phyloP scores from a whole-genome alignment of 2,797 vertebrate genomes.

The Danio jaintianensis region DNA sequence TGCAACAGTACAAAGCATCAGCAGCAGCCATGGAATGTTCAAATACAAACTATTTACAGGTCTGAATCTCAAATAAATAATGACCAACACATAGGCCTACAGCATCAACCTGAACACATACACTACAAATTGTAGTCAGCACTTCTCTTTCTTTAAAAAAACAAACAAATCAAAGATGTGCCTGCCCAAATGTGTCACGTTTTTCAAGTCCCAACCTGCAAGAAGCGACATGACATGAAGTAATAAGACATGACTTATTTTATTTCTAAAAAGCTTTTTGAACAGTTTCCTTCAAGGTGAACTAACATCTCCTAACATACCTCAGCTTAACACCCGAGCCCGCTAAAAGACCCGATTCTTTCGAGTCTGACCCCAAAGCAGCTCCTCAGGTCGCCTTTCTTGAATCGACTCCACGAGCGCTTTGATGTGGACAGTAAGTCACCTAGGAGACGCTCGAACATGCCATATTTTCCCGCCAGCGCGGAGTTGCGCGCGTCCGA shows the following conservation, averaged over 20 bases:
- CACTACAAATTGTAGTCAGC: constrained; percentile 51
- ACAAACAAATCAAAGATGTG: constrained; percentile 14
- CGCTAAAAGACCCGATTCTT: constrained; percentile 83
- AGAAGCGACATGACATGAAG: constrained; percentile 22
- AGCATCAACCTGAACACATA: constrained; percentile 48
- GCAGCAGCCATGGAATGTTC: constrained; percentile 47
- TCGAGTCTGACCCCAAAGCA: constrained; percentile 82
- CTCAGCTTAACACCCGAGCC: constrained; percentile 78
- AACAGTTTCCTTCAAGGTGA: neutral
- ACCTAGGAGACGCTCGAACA: constrained; percentile 69
- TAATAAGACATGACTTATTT: constrained; percentile 10
- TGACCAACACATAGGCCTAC: constrained; percentile 36
- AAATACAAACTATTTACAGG: constrained; percentile 54
- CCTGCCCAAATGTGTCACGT: constrained; percentile 57
- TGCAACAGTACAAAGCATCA: constrained; percentile 58
- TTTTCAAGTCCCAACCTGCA: constrained; percentile 48
- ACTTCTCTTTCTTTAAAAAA: neutral
- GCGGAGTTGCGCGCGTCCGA: constrained; percentile 57
- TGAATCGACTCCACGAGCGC: constrained; percentile 78
- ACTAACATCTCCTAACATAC: constrained; percentile 39
- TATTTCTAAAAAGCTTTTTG: constrained; percentile 33
- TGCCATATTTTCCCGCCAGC: constrained; percentile 59
- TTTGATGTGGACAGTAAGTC: constrained; percentile 77
- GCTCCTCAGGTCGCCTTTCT: constrained; percentile 80
- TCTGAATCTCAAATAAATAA: constrained; percentile 55